phyloP scores from a whole-genome alignment of 2,113 vertebrate genomes.

The Oncorhynchus nerka region DNA sequence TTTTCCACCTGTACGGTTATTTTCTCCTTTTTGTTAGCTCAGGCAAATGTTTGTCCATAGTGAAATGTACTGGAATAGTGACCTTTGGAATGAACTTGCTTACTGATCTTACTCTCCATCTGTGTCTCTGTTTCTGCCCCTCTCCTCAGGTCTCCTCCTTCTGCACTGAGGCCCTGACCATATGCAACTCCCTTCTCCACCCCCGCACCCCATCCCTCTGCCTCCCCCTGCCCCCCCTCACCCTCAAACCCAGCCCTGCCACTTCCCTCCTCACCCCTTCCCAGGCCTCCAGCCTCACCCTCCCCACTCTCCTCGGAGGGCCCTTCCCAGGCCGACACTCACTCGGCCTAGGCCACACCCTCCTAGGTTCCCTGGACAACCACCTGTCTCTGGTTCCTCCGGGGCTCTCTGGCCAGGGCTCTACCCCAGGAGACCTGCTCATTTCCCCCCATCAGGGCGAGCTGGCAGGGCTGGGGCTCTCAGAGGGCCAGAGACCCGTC shows the following conservation, averaged over 20 bases:
- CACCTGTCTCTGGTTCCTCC: slow-evolving; percentile 68
- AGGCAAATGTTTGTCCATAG: background rate
- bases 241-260: slow-evolving; percentile 63
- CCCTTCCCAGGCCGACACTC: slow-evolving; percentile 65
- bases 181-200: slow-evolving; percentile 83
- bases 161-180: slow-evolving; percentile 79
- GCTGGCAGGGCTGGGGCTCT: slow-evolving; percentile 64
- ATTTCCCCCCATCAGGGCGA: slow-evolving; percentile 63
- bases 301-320: slow-evolving; percentile 67
- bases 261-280: slow-evolving; percentile 57
- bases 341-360: slow-evolving; percentile 62
- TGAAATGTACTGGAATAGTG: background rate
- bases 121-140: slow-evolving; percentile 11
- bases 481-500: slow-evolving; percentile 76
- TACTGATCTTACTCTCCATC: background rate
- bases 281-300: slow-evolving; percentile 58
- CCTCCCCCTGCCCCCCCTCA: slow-evolving; percentile 71
- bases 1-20: background rate
- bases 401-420: slow-evolving; percentile 63
- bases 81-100: background rate
- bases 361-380: slow-evolving; percentile 74
- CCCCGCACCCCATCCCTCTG: slow-evolving; percentile 80
- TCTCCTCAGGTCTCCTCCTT: slow-evolving; percentile 81
- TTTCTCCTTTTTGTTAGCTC: background rate
- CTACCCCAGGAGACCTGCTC: slow-evolving; percentile 57